A percentile compares a stretch with the other conserved stretches of the same genome.
Conservation (phyloP, 2,888 invertebrate species). For the Conus canariensis region DNA sequence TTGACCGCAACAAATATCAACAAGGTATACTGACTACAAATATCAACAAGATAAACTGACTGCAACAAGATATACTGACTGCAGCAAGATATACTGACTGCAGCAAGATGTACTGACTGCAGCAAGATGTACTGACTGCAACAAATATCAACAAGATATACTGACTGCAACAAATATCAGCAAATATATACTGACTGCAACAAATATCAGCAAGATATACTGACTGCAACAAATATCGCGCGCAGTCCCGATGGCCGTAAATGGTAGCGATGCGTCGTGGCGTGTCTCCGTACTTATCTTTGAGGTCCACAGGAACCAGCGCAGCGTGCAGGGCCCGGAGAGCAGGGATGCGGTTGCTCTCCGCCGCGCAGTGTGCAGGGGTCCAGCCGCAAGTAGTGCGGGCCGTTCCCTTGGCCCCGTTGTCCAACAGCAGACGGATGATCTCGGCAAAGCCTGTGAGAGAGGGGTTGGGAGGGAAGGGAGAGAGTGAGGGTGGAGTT, state of each 20-base stretch:
- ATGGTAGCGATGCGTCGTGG: conserved; percentile 70
- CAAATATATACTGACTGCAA: conserved; percentile 63
- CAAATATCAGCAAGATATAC: conserved; percentile 44
- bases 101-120: no score
- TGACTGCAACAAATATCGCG: conserved; percentile 69
- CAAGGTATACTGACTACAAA: conserved; percentile 63
- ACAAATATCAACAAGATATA: conserved; percentile 31
- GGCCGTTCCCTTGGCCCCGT: conserved; percentile 70
- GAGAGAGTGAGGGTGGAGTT: neutral
- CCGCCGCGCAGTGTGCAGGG: conserved; percentile 76
- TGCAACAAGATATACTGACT: no score
- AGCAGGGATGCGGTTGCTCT: conserved; percentile 69
- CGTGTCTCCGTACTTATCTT: conserved; percentile 72
- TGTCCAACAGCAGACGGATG: conserved; percentile 70
- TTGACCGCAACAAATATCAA: conserved; percentile 57
- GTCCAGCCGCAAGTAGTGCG: conserved; percentile 73
- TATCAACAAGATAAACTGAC: conserved; percentile 46
- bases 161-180: conserved; percentile 57
- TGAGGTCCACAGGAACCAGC: conserved; percentile 63
- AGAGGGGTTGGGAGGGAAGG: neutral
- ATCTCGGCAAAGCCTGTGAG: conserved; percentile 73
- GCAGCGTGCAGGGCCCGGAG: conserved; percentile 70
- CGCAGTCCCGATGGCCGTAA: conserved; percentile 72
- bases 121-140: neutral
- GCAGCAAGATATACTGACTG: no score